Percentiles rank a stretch among this genome's conserved stretches.
These are phyloP conservation scores for Neotragus moschatus DNA, from an alignment of 2,113 vertebrate species.

Conservation along the genomic window DNA sequence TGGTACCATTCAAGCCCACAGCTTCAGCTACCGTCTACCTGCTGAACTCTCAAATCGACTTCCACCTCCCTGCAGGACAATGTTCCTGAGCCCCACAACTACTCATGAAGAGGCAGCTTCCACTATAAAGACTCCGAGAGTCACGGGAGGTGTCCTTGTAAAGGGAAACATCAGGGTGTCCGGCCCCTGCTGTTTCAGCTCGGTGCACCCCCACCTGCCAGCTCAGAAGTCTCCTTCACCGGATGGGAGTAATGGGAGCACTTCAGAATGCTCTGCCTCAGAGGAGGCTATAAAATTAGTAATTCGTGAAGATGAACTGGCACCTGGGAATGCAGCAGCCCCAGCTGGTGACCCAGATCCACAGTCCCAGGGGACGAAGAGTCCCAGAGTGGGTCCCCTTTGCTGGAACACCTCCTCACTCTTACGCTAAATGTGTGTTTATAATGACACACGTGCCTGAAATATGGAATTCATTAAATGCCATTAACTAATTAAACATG, in stretches of 20 bases:
- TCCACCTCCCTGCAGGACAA: not conserved
- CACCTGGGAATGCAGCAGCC: not conserved
- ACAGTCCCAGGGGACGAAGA: not conserved
- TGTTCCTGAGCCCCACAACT: not conserved
- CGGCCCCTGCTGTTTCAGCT: not conserved
- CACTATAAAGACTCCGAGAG: not conserved
- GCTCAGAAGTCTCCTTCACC: not conserved
- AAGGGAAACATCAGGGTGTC: accelerated
- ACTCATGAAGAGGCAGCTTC: not conserved
- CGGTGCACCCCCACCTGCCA: not conserved
- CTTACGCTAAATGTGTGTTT: not conserved
- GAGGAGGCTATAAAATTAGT: not conserved
- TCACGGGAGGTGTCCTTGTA: accelerated
- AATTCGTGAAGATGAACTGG: not conserved
- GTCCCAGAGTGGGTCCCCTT: not conserved
- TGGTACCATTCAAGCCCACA: not conserved
- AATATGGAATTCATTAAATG: not conserved
- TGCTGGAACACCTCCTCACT: not conserved
- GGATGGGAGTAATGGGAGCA: not conserved
- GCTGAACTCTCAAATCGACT: not conserved
- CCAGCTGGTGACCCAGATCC: not conserved
- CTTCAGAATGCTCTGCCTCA: not conserved
- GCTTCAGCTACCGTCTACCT: not conserved
- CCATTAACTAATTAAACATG: not conserved
- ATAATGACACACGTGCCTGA: not conserved